Evolutionary conservation across 2,113 vertebrate species (phyloP), one percentile per base, ranked within the genome.

Genomic region (Oncorhynchus masou): DNA sequence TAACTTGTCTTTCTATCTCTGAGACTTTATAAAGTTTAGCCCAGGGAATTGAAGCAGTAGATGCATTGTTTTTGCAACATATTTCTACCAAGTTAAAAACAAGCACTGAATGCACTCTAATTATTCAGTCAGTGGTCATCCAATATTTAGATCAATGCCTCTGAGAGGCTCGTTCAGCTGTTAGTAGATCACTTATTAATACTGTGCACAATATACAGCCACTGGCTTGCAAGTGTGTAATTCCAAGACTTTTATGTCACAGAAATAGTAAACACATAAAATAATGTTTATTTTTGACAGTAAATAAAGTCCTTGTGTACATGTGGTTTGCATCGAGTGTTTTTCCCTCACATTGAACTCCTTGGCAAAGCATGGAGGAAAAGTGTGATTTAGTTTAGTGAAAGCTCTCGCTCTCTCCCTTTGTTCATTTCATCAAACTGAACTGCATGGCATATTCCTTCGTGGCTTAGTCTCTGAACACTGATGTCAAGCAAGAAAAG

Each of bases 1-100:
- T 16, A 3, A 51, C 49, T 15, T 51, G 49, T n/a, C 59, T 60
- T 8, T n/a, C 59, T 60, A 7, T 60, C 6, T 62, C 54, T 64
- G 60, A n/a, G 4, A 31, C 34, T 65, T 74, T 24, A 60, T n/a
- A 6, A 22, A 60, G 19, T 60, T 22, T n/a, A 60, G n/a, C 16
- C n/a, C n/a, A n/a, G 19, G n/a, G 20, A n/a, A 60, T 60, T 60
- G n/a, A 60, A 22, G 59, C 49, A 79, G 78, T 57, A 51, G n/a
- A 60, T 60, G 15, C 15, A 51, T 60, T 60, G 59, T 22, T 60
- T 60, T 60, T 60, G 59, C n/a, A 45, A 29, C 49, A 51, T 51
- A 15, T 51, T 39, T 39, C 8, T 57, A 57, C 51, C 16, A 4
- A 57, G 51, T 57, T 57, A 7, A 4, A 22, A n/a, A n/a, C 6